These are phyloP conservation scores for Brotula barbata DNA, from an alignment of 2,797 vertebrate genomes.

Conservation along the genomic window DNA sequence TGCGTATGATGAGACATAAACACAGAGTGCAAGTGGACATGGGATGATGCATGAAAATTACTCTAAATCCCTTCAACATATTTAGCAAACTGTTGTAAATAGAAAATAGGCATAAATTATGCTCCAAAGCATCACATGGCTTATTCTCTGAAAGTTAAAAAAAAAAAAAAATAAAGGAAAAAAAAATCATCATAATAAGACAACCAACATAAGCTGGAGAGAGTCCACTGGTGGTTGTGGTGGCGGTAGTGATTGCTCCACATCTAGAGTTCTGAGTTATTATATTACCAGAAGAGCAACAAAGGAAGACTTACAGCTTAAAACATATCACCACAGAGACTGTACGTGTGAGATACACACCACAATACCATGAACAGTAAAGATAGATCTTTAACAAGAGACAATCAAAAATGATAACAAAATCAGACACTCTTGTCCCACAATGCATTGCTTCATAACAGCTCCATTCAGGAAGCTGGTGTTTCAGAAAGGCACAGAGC, in stretches of 20 bases:
- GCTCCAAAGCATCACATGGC: constrained; percentile 82
- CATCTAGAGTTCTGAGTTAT: constrained; percentile 75
- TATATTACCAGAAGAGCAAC: constrained; percentile 77
- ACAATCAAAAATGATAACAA: constrained; percentile 78
- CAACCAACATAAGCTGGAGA: constrained; percentile 66
- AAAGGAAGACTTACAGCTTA: constrained; percentile 81
- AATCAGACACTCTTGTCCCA: constrained; percentile 79
- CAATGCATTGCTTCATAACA: constrained; percentile 84
- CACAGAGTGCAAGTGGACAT: constrained; percentile 60
- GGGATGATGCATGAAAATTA: constrained; percentile 61
- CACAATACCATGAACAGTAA: constrained; percentile 71
- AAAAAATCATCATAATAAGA: constrained; percentile 63
- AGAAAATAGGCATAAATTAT: constrained; percentile 80
- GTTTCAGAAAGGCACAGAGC: constrained; percentile 86
- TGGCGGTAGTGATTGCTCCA: constrained; percentile 73
- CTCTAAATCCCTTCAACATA: constrained; percentile 55
- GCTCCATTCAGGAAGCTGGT: constrained; percentile 81
- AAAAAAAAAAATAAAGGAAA: constrained; percentile 67
- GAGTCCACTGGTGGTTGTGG: constrained; percentile 66
- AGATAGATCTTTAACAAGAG: constrained; percentile 70
- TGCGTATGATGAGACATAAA: constrained; percentile 62
- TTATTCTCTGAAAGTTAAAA: constrained; percentile 78
- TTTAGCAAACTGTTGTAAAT: constrained; percentile 66
- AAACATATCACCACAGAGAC: constrained; percentile 74
- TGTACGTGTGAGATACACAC: constrained; percentile 71